Percentiles rank a stretch among this genome's conserved stretches.
Conservation (phyloP, 2,113 vertebrate species). For the Etheostoma spectabile region DNA sequence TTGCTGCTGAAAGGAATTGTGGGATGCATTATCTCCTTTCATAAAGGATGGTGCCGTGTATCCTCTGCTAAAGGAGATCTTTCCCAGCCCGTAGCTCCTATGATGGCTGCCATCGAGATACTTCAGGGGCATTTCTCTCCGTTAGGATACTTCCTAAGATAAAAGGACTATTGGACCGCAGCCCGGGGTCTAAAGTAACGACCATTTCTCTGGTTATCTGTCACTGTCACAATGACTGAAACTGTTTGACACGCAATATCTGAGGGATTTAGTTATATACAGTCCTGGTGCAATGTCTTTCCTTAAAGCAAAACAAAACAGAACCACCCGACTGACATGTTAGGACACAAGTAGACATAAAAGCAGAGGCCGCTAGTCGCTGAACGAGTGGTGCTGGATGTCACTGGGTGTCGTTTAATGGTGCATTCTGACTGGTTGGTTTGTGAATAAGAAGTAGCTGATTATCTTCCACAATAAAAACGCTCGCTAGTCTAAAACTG, state of each 20-base stretch:
- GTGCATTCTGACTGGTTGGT: neutral
- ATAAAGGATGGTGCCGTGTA: too few species aligned
- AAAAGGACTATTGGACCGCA: too few species aligned
- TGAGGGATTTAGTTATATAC: neutral
- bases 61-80: too few species aligned
- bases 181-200: neutral
- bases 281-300: neutral
- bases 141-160: too few species aligned
- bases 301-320: neutral
- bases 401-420: too few species aligned
- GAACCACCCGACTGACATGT: neutral
- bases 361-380: neutral
- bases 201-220: neutral
- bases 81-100: too few species aligned
- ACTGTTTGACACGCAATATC: neutral
- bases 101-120: too few species aligned
- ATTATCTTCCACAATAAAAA: neutral
- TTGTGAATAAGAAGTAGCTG: neutral
- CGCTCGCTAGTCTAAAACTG: too few species aligned
- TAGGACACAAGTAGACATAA: neutral
- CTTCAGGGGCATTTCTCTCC: too few species aligned
- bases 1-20: too few species aligned
- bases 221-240: neutral
- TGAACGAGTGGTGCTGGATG: neutral
- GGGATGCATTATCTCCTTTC: too few species aligned